These are phyloP conservation scores for Torymus tubicola DNA, from an alignment of 2,888 invertebrate species.

Conservation along the genomic window DNA sequence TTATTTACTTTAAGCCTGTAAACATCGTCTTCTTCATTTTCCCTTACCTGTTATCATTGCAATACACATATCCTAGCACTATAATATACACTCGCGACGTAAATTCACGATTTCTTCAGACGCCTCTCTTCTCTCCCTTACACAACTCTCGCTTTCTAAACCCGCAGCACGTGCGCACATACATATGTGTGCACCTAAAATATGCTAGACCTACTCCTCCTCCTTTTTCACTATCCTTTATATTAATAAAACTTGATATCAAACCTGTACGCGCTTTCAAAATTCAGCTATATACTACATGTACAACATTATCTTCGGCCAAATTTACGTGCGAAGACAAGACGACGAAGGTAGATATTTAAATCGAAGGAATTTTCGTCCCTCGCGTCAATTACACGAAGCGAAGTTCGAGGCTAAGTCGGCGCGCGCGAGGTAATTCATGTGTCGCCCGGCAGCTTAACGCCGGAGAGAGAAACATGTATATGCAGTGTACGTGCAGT, in stretches of 20 bases:
- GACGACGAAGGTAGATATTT: slow-evolving; percentile 1
- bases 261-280: slow-evolving; percentile 2
- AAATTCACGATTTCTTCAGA: too few species aligned
- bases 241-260: slow-evolving; percentile 5
- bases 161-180: too few species aligned
- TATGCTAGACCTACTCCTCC: background rate
- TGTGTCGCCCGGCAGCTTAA: slow-evolving; percentile 1
- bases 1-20: too few species aligned
- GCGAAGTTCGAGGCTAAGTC: background rate
- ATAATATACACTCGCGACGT: too few species aligned
- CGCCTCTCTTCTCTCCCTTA: too few species aligned
- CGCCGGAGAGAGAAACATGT: too few species aligned
- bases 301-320: background rate
- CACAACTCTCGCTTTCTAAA: too few species aligned
- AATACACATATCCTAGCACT: too few species aligned
- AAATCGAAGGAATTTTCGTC: slow-evolving; percentile 32
- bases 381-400: slow-evolving; percentile 20
- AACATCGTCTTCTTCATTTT: too few species aligned
- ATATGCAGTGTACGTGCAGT: background rate
- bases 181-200: too few species aligned
- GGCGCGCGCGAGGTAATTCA: slow-evolving; percentile 25
- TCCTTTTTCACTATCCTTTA: background rate
- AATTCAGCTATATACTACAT: background rate
- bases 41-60: too few species aligned
- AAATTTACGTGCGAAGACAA: background rate